Conservation (phyloP, 2,113 vertebrate species). For the Nesogale talazaci region DNA sequence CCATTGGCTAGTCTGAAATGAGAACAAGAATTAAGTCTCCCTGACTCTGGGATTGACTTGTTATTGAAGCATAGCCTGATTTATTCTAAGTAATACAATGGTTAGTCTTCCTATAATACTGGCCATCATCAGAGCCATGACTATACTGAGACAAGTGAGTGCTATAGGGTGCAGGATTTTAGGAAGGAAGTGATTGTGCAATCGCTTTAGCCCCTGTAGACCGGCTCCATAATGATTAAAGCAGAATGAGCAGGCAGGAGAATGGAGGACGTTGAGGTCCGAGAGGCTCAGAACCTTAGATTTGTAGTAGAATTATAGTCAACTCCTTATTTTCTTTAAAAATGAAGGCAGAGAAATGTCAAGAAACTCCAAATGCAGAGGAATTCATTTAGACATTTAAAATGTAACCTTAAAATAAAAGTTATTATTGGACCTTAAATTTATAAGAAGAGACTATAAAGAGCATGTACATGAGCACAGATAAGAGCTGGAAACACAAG, state of each 20-base stretch:
- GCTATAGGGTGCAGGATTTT: neutral
- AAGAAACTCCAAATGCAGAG: neutral
- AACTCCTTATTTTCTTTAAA: slow-evolving; percentile 1
- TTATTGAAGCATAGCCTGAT: neutral
- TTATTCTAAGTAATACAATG: neutral
- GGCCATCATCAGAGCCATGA: neutral
- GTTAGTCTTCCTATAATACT: neutral
- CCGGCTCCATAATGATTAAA: neutral
- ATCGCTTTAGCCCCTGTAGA: neutral
- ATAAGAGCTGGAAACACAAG: no score
- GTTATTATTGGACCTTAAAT: neutral
- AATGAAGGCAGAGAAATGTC: neutral
- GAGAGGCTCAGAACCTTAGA: neutral
- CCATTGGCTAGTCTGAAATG: neutral
- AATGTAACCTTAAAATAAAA: neutral
- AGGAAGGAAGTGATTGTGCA: neutral
- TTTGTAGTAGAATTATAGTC: neutral
- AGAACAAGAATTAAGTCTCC: neutral
- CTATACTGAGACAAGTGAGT: neutral
- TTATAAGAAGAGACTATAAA: neutral
- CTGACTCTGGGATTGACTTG: neutral
- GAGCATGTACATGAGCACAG: no score
- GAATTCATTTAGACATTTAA: slow-evolving; percentile 20
- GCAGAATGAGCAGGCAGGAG: neutral
- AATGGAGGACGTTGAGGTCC: neutral